A percentile compares a stretch with the other conserved stretches of the same genome.
Evolutionary conservation across 1,140 invertebrate genomes (phyloP).

Genomic region (Plodia interpunctella): DNA sequence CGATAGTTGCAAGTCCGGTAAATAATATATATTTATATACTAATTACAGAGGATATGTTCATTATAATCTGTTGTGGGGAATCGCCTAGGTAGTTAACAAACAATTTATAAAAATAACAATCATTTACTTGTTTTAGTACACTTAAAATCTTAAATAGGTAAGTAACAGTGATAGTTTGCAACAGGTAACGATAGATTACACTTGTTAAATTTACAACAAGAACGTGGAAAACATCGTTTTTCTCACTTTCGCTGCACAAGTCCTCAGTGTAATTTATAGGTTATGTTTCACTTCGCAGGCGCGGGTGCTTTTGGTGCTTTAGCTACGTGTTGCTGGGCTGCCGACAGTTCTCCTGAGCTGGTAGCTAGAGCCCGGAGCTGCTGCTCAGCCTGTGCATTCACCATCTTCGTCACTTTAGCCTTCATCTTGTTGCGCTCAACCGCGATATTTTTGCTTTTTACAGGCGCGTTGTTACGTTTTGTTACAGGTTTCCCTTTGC

Average conservation of each 20-base stretch:
- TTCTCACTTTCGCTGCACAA: too few species aligned
- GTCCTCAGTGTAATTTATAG: not conserved
- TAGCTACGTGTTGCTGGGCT: constrained; percentile 53
- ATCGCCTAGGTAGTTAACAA: too few species aligned
- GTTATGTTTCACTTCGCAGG: constrained; percentile 35
- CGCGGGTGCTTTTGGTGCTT: constrained; percentile 56
- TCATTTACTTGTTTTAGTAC: too few species aligned
- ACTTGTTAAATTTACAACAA: not conserved
- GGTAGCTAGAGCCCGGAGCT: constrained; percentile 53
- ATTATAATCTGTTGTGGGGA: too few species aligned
- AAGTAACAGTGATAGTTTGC: too few species aligned
- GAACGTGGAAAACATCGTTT: not conserved
- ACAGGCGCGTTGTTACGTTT: constrained; percentile 60
- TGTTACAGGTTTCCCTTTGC: constrained; percentile 59
- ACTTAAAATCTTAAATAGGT: too few species aligned
- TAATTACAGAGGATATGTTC: too few species aligned
- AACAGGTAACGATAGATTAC: too few species aligned
- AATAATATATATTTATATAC: too few species aligned
- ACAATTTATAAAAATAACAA: too few species aligned
- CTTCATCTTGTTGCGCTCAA: constrained; percentile 62
- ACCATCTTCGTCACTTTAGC: constrained; percentile 66
- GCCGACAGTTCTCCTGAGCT: constrained; percentile 54
- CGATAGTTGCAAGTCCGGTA: too few species aligned
- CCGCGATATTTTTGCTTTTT: constrained; percentile 42
- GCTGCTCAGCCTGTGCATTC: constrained; percentile 62